phyloP scores from a whole-genome alignment of 1,140 invertebrate genomes.

The Bombyx mandarina region DNA sequence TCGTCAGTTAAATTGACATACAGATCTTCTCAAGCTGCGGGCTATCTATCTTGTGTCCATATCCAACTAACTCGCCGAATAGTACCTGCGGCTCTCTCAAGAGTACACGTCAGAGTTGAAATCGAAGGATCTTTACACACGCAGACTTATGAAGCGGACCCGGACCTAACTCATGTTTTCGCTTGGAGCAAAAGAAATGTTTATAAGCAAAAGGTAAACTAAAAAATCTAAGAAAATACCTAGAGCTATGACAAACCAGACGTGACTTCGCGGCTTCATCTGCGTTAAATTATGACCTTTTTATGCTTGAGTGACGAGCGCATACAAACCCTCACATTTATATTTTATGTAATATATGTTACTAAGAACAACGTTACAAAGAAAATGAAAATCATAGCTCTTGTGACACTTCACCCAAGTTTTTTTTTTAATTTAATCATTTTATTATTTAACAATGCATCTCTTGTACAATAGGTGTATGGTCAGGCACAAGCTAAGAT shows the following conservation, averaged over 20 bases:
- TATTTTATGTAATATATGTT: too few species aligned
- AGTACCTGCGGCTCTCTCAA: constrained; percentile 84
- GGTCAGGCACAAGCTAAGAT: constrained; percentile 89
- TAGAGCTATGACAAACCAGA: neutral
- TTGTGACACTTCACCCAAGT: too few species aligned
- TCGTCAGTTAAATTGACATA: constrained; percentile 93
- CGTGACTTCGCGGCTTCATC: too few species aligned
- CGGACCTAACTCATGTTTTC: constrained; percentile 94
- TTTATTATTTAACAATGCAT: too few species aligned
- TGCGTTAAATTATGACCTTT: too few species aligned
- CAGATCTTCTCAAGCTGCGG: constrained; percentile 91
- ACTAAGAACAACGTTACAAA: too few species aligned
- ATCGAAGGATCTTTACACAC: constrained; percentile 93
- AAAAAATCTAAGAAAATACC: constrained; percentile 6
- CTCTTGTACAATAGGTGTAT: constrained; percentile 74
- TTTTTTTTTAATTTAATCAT: too few species aligned
- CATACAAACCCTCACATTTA: too few species aligned
- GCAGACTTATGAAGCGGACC: constrained; percentile 95
- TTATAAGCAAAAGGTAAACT: constrained; percentile 88
- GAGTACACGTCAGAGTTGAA: constrained; percentile 91
- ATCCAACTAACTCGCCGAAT: constrained; percentile 89
- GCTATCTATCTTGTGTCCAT: constrained; percentile 92
- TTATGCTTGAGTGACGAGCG: too few species aligned
- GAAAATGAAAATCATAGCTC: too few species aligned
- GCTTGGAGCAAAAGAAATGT: constrained; percentile 98